Percentiles rank a stretch among this genome's conserved stretches.
Conservation (phyloP, 1,140 invertebrate genomes). For the Proctacanthus coquilletti region DNA sequence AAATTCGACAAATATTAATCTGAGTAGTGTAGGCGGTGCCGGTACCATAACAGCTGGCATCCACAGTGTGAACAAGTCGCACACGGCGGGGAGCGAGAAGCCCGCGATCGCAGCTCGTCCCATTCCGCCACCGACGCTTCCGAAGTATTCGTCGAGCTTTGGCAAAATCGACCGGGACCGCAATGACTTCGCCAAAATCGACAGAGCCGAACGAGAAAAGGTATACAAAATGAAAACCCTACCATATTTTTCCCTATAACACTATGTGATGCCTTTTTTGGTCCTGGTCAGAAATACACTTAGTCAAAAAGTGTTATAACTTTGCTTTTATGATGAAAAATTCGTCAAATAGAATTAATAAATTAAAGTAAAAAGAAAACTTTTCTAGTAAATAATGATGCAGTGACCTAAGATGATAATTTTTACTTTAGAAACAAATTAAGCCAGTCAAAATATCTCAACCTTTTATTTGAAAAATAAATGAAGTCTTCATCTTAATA, state of each 20-base stretch:
- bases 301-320: too few species aligned
- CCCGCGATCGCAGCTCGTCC: slow-evolving; percentile 33
- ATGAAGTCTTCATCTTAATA: too few species aligned
- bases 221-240: not conserved
- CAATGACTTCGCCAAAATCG: slow-evolving; percentile 9
- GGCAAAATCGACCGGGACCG: slow-evolving; percentile 8
- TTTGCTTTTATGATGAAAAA: too few species aligned
- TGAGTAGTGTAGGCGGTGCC: not conserved
- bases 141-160: slow-evolving; percentile 37
- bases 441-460: too few species aligned
- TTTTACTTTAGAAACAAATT: too few species aligned
- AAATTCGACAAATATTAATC: slow-evolving; percentile 3
- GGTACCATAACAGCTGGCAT: slow-evolving; percentile 6
- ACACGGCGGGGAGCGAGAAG: slow-evolving; percentile 10
- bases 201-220: slow-evolving; percentile 9
- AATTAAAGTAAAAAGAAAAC: too few species aligned
- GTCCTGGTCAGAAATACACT: too few species aligned
- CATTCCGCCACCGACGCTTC: slow-evolving; percentile 46
- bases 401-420: too few species aligned
- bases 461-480: not conserved
- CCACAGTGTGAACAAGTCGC: slow-evolving; percentile 7
- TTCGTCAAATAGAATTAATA: too few species aligned
- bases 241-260: too few species aligned
- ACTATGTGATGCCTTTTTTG: too few species aligned
- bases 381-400: too few species aligned